Evolutionary conservation across 2,888 invertebrate genomes (phyloP).

Genomic region (Stenolophus ochropezus): DNA sequence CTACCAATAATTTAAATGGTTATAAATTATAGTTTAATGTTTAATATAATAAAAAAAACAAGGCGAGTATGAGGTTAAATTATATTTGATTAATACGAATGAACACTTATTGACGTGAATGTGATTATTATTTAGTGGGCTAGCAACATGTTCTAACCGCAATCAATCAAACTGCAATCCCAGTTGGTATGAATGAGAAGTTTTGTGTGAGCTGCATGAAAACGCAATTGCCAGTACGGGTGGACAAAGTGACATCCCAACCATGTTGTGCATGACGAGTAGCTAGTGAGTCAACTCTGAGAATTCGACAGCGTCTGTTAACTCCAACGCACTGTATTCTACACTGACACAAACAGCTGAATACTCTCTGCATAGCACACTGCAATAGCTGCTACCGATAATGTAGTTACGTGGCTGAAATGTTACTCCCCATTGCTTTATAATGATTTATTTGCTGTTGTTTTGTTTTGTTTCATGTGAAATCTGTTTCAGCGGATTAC

Average conservation of each 20-base stretch:
- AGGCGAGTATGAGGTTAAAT: too few species aligned
- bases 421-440: conserved; percentile 39
- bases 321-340: neutral
- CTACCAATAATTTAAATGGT: too few species aligned
- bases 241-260: neutral
- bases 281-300: neutral
- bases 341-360: neutral
- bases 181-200: neutral
- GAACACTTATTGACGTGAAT: too few species aligned
- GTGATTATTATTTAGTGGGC: too few species aligned
- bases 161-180: neutral
- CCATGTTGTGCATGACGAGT: neutral
- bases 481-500: conserved; percentile 27
- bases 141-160: neutral
- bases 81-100: too few species aligned
- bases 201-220: neutral
- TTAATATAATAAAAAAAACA: too few species aligned
- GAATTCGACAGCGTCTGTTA: neutral
- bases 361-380: neutral
- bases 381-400: conserved; percentile 23
- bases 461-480: conserved; percentile 34
- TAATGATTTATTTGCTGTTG: conserved; percentile 39
- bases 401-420: conserved; percentile 34
- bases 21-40: too few species aligned
- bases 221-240: neutral